phyloP scores from a whole-genome alignment of 2,888 invertebrate species.

The Gisinianus flammeolus region DNA sequence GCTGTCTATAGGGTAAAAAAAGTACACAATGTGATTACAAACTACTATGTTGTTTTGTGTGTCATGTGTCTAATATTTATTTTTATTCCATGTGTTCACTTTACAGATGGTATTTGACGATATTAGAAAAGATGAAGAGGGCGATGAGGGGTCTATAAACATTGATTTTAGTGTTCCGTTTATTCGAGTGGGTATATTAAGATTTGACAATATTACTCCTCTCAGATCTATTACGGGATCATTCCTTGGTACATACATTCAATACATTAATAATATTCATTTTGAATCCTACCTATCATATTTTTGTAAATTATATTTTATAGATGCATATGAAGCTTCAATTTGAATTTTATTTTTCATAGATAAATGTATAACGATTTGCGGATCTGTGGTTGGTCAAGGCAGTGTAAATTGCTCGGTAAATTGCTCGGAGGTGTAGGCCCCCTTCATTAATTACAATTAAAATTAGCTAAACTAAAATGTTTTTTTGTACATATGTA shows the following conservation, averaged over 20 bases:
- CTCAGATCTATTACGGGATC: slow-evolving; percentile 45
- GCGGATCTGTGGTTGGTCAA: slow-evolving; percentile 49
- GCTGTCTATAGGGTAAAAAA: slow-evolving; percentile 47
- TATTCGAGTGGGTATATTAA: slow-evolving; percentile 48
- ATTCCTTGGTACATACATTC: slow-evolving; percentile 47
- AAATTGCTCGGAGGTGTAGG: no score
- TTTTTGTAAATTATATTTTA: no score
- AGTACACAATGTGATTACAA: background rate
- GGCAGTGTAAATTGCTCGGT: no score
- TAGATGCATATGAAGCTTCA: no score
- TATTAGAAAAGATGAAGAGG: background rate
- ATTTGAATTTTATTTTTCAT: slow-evolving; percentile 14
- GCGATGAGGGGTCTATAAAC: slow-evolving; percentile 7
- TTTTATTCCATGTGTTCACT: background rate
- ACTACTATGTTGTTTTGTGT: background rate
- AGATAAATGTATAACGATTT: slow-evolving; percentile 53
- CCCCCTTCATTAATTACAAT: no score
- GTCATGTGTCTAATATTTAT: background rate
- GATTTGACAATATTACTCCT: slow-evolving; percentile 40
- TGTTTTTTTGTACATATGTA: no score
- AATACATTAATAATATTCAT: no score
- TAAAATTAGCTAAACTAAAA: no score
- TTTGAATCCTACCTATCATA: no score
- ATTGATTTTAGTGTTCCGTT: slow-evolving; percentile 19
- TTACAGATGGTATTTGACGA: slow-evolving; percentile 33